A percentile compares a stretch with the other conserved stretches of the same genome.
phyloP scores from a whole-genome alignment of 2,888 invertebrate species.

The Tubulanus polymorphus region DNA sequence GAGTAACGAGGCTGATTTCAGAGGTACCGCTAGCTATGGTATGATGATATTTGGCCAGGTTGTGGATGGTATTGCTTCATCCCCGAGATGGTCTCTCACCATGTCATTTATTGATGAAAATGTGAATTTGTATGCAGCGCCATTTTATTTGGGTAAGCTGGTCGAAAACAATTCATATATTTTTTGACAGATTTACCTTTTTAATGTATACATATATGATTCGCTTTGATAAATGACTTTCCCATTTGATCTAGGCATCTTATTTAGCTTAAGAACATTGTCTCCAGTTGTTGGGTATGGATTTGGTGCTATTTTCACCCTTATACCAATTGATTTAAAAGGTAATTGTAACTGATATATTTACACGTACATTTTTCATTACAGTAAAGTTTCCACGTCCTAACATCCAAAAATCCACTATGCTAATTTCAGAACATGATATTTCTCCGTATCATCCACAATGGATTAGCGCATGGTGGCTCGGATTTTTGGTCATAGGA shows the following conservation, averaged over 20 bases:
- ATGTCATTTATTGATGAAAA: slow-evolving; percentile 1
- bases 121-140: background rate
- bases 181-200: too few relatives aligned
- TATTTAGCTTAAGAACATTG: slow-evolving; percentile 5
- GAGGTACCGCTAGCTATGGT: background rate
- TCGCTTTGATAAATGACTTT: too few relatives aligned
- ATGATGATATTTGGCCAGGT: background rate
- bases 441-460: background rate
- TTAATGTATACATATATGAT: too few relatives aligned
- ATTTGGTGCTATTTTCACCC: slow-evolving; percentile 7
- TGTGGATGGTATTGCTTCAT: background rate
- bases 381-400: too few relatives aligned
- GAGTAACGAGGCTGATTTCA: background rate
- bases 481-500: background rate
- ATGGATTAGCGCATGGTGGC: slow-evolving; percentile 1
- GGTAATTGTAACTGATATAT: background rate
- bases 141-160: background rate
- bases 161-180: too few relatives aligned
- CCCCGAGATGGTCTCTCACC: background rate
- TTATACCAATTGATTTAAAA: slow-evolving; percentile 3
- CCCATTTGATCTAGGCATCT: too few relatives aligned
- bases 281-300: slow-evolving; percentile 13
- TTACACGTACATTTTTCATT: too few relatives aligned
- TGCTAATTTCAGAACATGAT: too few relatives aligned
- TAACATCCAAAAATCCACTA: too few relatives aligned